Evolutionary conservation across 2,797 vertebrate species (phyloP), one percentile per base, ranked within the genome.

Genomic region (Semaprochilodus insignis): DNA sequence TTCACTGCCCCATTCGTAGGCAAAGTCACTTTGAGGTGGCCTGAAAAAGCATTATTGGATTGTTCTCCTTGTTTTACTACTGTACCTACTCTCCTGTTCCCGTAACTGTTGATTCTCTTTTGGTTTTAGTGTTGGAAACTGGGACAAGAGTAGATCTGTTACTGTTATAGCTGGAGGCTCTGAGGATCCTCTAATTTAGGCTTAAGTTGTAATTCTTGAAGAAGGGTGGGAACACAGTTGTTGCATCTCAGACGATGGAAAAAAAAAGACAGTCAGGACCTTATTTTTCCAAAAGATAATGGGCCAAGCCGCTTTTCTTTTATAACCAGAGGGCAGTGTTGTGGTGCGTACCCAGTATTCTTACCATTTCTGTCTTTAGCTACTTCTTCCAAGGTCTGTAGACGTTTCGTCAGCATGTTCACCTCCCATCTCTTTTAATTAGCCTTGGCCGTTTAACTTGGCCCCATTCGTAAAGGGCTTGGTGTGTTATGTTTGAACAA

Each of bases 151-250:
- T 75, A 83, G 65, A 80, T 27, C 74, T 84, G 81, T 85, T 83
- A 81, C 85, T 63, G 60, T 74, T 78, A 31, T 87, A 66, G 81
- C 88, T 89, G 34, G 66, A 88, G 83, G 85, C 84, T 63, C 44
- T 77, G 72, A 60, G 67, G 6, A 77, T 86, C 80, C 79, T 88
- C 69, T 80, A 79, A 73, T 85, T 78, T 78, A 52, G 69, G 82
- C 85, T 86, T 85, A 86, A 88, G 87, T 83, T 81, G 83, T 80
- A 80, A 57, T 76, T 88, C 77, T 88, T 66, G 69, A 40, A 83
- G 72, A 83, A 72, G 74, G 82, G 88, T 75, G 44, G 65, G 85
- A 80, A 81, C 65, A 48, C 52, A 23, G 83, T 86, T 6, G 81
- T 87, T 88, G 84, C 81, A 48, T 65, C 69, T 73, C 51, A 7